Percentiles rank a stretch among this genome's conserved stretches.
Conservation (phyloP, 2,797 vertebrate species). For the Hafferia zeledoni region DNA sequence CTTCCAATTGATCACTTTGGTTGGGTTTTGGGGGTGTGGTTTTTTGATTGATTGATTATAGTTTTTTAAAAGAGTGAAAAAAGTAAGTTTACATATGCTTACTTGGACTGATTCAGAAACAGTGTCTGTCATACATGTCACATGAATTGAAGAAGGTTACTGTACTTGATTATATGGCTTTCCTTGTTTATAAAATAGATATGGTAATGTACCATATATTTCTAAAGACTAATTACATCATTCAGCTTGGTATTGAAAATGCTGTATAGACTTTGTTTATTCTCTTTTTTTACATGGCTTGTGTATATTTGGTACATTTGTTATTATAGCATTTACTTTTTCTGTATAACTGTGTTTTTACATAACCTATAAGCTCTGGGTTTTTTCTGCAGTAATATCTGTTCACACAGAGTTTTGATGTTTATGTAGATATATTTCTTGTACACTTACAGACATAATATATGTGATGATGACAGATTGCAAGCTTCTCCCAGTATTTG, state of each 20-base stretch:
- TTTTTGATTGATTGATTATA: background rate
- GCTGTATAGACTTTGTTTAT: background rate
- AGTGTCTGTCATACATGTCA: background rate
- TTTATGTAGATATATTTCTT: background rate
- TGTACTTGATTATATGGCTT: background rate
- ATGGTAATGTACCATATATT: background rate
- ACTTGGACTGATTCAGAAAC: background rate
- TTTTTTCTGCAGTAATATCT: background rate
- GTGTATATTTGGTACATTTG: background rate
- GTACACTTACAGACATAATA: background rate
- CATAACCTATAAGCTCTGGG: background rate
- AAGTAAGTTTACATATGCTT: background rate
- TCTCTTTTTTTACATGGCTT: background rate
- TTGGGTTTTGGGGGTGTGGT: rapidly evolving
- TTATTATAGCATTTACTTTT: background rate
- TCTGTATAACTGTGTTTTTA: background rate
- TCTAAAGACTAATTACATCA: background rate
- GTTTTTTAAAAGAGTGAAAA: background rate
- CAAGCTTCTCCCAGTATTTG: slow-evolving; percentile 3
- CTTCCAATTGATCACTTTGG: background rate
- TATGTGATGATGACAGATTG: background rate
- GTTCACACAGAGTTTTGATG: background rate
- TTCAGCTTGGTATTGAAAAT: background rate
- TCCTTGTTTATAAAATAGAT: background rate
- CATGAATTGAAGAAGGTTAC: background rate